Evolutionary conservation across 2,797 vertebrate species (phyloP).

Genomic region (Xiphophorus birchmanni): DNA sequence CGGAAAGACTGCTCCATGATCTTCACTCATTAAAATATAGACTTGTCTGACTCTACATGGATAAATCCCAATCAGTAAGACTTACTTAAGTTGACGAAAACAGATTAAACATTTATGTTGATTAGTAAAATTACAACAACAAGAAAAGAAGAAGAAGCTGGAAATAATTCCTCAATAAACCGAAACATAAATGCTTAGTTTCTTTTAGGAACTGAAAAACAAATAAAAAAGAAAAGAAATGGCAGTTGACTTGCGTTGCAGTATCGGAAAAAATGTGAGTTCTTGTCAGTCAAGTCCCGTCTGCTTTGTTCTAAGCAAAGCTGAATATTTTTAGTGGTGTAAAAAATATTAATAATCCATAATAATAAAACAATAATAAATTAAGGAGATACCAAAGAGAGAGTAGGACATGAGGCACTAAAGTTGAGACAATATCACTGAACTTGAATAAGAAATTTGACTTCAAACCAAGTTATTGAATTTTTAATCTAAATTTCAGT

Average conservation of each 20-base stretch:
- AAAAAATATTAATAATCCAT: neutral
- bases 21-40: neutral
- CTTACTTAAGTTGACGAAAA: neutral
- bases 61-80: neutral
- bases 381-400: neutral
- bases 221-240: too few species aligned
- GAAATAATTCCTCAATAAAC: neutral
- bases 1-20: neutral
- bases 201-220: neutral
- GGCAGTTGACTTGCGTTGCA: neutral
- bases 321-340: neutral
- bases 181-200: neutral
- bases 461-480: neutral
- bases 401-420: neutral
- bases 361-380: too few species aligned
- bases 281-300: too few species aligned
- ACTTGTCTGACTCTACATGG: neutral
- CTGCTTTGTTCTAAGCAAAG: neutral
- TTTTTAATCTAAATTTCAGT: neutral
- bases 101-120: neutral
- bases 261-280: neutral
- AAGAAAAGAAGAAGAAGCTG: neutral
- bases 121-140: neutral
- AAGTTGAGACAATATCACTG: neutral
- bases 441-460: neutral